phyloP scores from a whole-genome alignment of 2,888 invertebrate species.

The Lumbricus terrestris region DNA sequence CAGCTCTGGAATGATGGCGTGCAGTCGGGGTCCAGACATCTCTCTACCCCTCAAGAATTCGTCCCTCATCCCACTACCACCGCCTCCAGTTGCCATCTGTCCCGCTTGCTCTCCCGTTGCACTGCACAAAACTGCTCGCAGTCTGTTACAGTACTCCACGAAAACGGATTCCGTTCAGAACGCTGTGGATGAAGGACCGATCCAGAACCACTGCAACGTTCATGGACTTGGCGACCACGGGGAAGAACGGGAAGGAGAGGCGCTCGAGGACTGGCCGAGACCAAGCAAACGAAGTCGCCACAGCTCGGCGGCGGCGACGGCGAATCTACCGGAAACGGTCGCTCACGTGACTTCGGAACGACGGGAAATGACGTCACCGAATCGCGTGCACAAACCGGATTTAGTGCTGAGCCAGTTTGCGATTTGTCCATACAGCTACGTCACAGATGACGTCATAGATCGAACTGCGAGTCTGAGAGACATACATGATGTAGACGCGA shows the following conservation, averaged over 20 bases:
- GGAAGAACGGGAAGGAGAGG: neutral
- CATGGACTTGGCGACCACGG: neutral
- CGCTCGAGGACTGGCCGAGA: neutral
- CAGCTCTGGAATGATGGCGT: constrained; percentile 14
- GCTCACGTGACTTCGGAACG: neutral
- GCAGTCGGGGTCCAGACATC: neutral
- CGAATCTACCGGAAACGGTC: neutral
- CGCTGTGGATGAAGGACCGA: neutral
- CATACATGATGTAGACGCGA: too few relatives aligned
- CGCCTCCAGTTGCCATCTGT: neutral
- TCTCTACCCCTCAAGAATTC: neutral
- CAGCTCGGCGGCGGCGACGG: neutral
- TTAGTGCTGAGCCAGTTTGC: neutral
- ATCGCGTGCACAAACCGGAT: neutral
- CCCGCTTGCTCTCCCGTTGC: neutral
- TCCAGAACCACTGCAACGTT: neutral
- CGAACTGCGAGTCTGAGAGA: neutral
- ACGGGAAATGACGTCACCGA: neutral
- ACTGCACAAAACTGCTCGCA: neutral
- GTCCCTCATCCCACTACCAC: neutral
- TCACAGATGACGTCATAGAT: neutral
- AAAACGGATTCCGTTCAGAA: neutral
- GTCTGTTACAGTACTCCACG: too few relatives aligned
- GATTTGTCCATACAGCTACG: neutral
- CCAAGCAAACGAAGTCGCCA: neutral